Evolutionary conservation across 2,113 vertebrate species (phyloP).

Genomic region (Proteles cristata): DNA sequence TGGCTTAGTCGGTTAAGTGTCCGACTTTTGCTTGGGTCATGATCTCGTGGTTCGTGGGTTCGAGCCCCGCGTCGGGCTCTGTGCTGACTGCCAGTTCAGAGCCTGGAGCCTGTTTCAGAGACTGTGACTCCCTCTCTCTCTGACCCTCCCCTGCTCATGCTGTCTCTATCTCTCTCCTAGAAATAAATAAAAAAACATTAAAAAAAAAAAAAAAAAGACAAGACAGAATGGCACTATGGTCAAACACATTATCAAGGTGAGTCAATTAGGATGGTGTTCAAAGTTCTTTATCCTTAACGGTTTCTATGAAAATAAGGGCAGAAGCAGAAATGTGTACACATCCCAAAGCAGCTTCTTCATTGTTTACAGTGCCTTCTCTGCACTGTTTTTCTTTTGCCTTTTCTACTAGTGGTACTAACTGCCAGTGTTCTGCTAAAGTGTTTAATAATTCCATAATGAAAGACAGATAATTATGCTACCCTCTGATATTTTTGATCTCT

Average conservation of each 20-base stretch:
- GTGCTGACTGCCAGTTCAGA: too few species aligned
- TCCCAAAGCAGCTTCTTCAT: constrained; percentile 84
- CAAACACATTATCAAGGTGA: constrained; percentile 64
- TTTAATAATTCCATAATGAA: constrained; percentile 99
- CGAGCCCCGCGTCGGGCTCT: too few species aligned
- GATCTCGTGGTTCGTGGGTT: too few species aligned
- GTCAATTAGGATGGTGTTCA: constrained; percentile 80
- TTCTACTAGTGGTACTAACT: constrained; percentile 97
- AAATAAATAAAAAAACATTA: too few species aligned
- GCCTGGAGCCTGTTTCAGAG: too few species aligned
- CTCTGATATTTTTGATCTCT: constrained; percentile 99
- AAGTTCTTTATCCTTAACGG: constrained; percentile 78
- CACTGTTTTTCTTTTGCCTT: constrained; percentile 99
- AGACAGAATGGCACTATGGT: constrained; percentile 81
- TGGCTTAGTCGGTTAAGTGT: too few species aligned
- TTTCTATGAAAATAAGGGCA: constrained; percentile 81
- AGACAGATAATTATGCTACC: constrained; percentile 98
- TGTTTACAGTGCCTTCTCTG: constrained; percentile 98
- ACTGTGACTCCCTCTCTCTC: too few species aligned
- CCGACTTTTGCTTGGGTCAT: too few species aligned
- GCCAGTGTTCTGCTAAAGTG: constrained; percentile 97
- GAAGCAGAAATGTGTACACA: constrained; percentile 73
- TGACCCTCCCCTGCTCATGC: too few species aligned
- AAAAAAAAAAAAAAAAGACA: too few species aligned
- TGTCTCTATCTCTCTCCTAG: too few species aligned